Conservation (phyloP, 2,113 vertebrate species). For the Prietella phreatophila region DNA sequence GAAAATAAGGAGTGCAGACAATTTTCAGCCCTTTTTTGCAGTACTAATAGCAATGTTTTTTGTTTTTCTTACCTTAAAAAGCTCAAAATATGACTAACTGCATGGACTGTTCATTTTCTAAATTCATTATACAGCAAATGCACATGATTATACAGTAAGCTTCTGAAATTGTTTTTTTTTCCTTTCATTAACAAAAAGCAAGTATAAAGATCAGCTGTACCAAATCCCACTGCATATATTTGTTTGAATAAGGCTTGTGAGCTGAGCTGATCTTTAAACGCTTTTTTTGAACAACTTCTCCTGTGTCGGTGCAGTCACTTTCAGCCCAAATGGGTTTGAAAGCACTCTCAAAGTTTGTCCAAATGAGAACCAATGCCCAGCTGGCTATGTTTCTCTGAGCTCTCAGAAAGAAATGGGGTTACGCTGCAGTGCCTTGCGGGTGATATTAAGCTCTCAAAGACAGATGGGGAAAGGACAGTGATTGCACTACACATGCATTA, state of each 20-base stretch:
- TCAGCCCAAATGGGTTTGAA: slow-evolving; percentile 25
- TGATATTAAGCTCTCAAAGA: slow-evolving; percentile 36
- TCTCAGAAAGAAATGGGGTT: neutral
- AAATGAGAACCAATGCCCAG: neutral
- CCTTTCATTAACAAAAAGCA: too few species aligned
- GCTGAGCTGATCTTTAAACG: neutral
- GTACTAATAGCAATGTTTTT: neutral
- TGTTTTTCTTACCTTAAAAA: neutral
- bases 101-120: neutral
- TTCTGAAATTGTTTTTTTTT: too few species aligned
- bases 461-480: slow-evolving; percentile 21
- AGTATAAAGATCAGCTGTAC: neutral
- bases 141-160: neutral
- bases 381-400: neutral
- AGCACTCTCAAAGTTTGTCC: slow-evolving; percentile 8
- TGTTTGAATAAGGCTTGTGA: neutral
- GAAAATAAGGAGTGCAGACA: neutral
- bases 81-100: neutral
- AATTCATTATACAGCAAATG: neutral
- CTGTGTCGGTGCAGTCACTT: slow-evolving; percentile 1
- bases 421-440: slow-evolving; percentile 16
- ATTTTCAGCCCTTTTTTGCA: neutral
- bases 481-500: slow-evolving; percentile 28
- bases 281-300: neutral
- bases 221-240: neutral